Evolutionary conservation across 2,888 invertebrate species (phyloP).

Genomic region (Microplitis deprimator): DNA sequence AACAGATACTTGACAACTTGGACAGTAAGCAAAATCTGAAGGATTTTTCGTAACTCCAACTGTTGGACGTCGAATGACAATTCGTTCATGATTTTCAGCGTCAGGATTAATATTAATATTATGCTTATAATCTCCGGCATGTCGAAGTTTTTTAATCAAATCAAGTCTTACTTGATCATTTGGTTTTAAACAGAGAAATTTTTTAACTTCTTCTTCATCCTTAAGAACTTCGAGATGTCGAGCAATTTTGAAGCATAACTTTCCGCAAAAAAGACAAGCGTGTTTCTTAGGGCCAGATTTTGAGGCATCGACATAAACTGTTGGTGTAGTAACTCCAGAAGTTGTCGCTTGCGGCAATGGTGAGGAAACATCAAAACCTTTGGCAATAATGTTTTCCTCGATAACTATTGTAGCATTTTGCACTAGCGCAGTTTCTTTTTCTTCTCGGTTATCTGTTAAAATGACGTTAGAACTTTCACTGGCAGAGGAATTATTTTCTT

Average conservation of each 20-base stretch:
- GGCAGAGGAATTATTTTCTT: not conserved
- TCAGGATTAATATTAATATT: not conserved
- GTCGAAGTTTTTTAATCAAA: not conserved
- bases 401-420: not conserved
- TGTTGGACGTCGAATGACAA: not conserved
- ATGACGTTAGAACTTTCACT: not conserved
- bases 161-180: not conserved
- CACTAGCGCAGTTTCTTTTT: not conserved
- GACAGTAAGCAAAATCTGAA: not conserved
- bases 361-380: not conserved
- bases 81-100: not conserved
- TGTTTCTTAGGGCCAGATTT: slow-evolving; percentile 6
- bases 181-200: not conserved
- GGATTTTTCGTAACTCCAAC: not conserved
- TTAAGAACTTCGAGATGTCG: not conserved
- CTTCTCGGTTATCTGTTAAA: not conserved
- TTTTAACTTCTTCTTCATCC: not conserved
- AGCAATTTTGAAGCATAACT: not conserved
- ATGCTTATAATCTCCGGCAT: not conserved
- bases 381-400: not conserved
- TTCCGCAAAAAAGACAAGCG: not conserved
- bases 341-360: not conserved
- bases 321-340: not conserved
- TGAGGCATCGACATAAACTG: not conserved
- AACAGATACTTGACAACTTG: not conserved